These are phyloP conservation scores for Pelecanoides urinatrix DNA, from an alignment of 2,113 vertebrate genomes.

Conservation along the genomic window DNA sequence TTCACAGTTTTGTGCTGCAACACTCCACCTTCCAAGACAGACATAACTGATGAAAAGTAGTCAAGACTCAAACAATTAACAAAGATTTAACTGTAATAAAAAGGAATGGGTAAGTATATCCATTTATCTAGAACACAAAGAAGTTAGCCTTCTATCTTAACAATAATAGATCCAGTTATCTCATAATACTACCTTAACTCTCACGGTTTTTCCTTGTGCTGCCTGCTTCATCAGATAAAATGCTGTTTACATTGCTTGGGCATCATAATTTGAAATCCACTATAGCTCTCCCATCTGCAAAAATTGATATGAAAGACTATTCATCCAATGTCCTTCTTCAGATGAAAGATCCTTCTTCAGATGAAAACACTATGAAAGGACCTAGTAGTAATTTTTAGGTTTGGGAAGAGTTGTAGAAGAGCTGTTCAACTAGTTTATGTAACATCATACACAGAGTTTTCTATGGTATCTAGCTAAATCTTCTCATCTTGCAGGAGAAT, in stretches of 20 bases:
- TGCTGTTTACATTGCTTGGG: neutral
- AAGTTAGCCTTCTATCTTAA: neutral
- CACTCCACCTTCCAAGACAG: neutral
- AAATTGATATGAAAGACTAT: neutral
- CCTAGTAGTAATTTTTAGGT: neutral
- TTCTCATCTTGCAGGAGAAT: neutral
- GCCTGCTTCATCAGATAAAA: neutral
- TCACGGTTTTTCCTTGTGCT: rapidly evolving
- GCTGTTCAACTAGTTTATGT: neutral
- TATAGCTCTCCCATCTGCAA: neutral
- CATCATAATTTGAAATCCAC: neutral
- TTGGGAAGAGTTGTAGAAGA: neutral
- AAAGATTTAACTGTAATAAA: neutral
- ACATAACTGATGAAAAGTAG: neutral
- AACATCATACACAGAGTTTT: neutral
- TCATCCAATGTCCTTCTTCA: neutral
- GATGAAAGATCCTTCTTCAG: neutral
- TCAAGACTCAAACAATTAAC: neutral
- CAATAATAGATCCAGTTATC: neutral
- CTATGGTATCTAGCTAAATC: neutral
- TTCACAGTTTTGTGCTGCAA: neutral
- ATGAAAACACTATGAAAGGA: neutral
- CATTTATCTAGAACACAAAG: neutral
- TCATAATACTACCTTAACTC: neutral
- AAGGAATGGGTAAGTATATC: neutral